These are phyloP conservation scores for Onychorhynchus coronatus DNA, from an alignment of 2,113 vertebrate genomes.

Conservation along the genomic window DNA sequence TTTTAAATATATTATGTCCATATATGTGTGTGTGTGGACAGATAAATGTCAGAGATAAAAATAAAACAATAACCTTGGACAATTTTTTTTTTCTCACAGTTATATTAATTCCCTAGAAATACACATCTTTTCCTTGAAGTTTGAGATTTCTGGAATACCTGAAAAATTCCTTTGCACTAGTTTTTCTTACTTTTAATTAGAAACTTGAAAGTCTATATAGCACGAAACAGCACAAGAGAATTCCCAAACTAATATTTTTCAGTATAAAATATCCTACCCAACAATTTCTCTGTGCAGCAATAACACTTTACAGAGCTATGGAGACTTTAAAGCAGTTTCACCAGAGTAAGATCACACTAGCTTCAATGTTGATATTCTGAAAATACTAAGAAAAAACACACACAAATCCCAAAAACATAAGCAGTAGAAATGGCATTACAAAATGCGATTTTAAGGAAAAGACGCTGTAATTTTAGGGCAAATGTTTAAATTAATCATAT, in stretches of 20 bases:
- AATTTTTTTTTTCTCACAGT: not conserved
- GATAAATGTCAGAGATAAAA: not conserved
- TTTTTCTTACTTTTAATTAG: not conserved
- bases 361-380: not conserved
- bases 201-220: not conserved
- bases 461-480: not conserved
- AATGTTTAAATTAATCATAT: not conserved
- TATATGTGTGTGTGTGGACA: rapidly evolving
- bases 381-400: not conserved
- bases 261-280: not conserved
- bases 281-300: not conserved
- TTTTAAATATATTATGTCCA: not conserved
- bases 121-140: not conserved
- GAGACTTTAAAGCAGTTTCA: not conserved
- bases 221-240: not conserved
- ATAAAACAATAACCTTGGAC: not conserved
- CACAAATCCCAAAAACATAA: not conserved
- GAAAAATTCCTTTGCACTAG: not conserved
- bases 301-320: not conserved
- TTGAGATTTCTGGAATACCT: not conserved
- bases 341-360: not conserved
- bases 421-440: not conserved
- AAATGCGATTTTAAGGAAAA: not conserved
- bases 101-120: not conserved
- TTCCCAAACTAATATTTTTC: not conserved